Evolutionary conservation across 1,140 invertebrate species (phyloP).

Genomic region (Heliconius congener): DNA sequence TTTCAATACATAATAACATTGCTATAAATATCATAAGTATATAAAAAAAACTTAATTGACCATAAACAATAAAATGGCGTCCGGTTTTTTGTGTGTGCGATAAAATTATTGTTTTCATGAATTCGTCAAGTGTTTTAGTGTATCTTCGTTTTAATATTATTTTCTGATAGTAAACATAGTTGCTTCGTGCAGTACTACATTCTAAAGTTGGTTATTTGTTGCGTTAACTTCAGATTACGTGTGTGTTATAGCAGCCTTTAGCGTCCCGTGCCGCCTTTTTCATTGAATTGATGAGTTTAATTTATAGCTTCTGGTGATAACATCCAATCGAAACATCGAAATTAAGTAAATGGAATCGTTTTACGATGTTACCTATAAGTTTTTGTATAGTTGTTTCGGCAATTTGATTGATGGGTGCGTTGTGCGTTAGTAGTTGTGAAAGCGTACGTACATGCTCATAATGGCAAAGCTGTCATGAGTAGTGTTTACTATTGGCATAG

Average conservation of each 20-base stretch:
- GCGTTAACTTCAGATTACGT: conserved; percentile 55
- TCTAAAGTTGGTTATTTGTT: conserved; percentile 25
- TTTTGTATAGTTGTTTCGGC: conserved; percentile 30
- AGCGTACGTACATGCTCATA: conserved; percentile 73
- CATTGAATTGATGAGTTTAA: conserved; percentile 61
- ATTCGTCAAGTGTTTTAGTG: conserved; percentile 48
- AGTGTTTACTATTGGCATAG: conserved; percentile 73
- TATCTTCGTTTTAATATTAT: conserved; percentile 26
- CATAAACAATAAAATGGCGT: conserved; percentile 83
- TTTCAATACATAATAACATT: background rate
- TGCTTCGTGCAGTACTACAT: conserved; percentile 40
- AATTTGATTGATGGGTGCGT: conserved; percentile 65
- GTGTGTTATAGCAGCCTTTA: conserved; percentile 65
- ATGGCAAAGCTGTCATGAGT: conserved; percentile 77
- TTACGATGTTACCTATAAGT: conserved; percentile 16
- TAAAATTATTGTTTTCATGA: conserved; percentile 76
- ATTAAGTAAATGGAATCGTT: background rate
- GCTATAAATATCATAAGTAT: background rate
- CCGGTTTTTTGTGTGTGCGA: conserved; percentile 80
- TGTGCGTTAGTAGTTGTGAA: conserved; percentile 75
- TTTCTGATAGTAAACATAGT: conserved; percentile 31
- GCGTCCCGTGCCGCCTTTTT: conserved; percentile 77
- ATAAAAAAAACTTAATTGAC: conserved; percentile 56
- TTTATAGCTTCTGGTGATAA: conserved; percentile 41
- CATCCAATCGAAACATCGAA: background rate